Percentiles rank a stretch among this genome's conserved stretches.
phyloP scores from a whole-genome alignment of 2,888 invertebrate species.

The Tillus elongatus region DNA sequence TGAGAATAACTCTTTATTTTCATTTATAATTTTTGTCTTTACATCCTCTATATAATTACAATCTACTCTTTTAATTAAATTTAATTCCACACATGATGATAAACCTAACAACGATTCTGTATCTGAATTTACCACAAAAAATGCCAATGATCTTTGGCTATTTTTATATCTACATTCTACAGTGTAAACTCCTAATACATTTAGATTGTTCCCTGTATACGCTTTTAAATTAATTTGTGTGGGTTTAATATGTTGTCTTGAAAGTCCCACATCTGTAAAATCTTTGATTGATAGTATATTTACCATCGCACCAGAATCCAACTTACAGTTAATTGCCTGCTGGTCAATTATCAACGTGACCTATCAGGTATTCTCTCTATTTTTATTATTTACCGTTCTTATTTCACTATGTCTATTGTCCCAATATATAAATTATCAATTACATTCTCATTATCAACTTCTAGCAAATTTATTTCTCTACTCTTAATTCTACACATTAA shows the following conservation, averaged over 20 bases:
- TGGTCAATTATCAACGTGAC: too few species aligned
- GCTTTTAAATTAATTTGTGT: not conserved
- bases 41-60: not conserved
- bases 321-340: not conserved
- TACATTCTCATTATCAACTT: too few species aligned
- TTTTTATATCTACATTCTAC: not conserved
- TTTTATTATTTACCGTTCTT: too few species aligned
- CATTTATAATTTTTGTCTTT: not conserved
- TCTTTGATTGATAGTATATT: not conserved
- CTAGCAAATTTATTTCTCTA: too few species aligned
- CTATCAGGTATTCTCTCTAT: too few species aligned
- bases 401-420: too few species aligned
- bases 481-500: too few species aligned
- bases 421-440: too few species aligned
- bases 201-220: conserved; percentile 7
- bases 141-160: not conserved
- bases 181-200: not conserved
- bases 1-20: conserved; percentile 7
- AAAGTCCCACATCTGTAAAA: not conserved
- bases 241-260: not conserved
- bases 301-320: not conserved
- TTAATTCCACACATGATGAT: not conserved
- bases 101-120: not conserved
- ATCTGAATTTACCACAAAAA: conserved; percentile 1
- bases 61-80: conserved; percentile 1